Evolutionary conservation across 2,888 invertebrate species (phyloP).

Genomic region (Drosophila barbarae): DNA sequence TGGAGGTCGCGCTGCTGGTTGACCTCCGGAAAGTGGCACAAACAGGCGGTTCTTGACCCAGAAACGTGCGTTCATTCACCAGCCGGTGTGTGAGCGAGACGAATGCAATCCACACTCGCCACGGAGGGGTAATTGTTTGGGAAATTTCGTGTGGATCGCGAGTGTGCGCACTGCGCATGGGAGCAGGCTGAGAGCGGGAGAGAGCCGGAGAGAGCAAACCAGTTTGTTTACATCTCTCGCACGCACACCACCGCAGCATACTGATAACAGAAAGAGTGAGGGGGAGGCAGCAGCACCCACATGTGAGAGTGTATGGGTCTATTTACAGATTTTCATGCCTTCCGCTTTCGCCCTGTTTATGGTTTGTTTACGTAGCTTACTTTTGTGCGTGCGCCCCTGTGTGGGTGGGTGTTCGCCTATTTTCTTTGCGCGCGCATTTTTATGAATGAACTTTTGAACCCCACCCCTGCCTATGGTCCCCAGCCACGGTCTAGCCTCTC

Average conservation of each 20-base stretch:
- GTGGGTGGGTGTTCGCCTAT: constrained; percentile 39
- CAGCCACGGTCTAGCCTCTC: constrained; percentile 43
- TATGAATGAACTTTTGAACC: constrained; percentile 55
- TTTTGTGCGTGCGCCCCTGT: constrained; percentile 35
- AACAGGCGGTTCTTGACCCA: constrained; percentile 61
- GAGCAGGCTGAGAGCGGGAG: neutral
- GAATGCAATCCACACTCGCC: constrained; percentile 42
- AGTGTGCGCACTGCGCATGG: constrained; percentile 67
- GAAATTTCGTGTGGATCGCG: constrained; percentile 66
- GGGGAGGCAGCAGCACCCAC: constrained; percentile 1
- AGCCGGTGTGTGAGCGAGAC: constrained; percentile 54
- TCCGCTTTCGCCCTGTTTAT: constrained; percentile 37
- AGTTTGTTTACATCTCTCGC: constrained; percentile 47
- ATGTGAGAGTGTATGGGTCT: constrained; percentile 8
- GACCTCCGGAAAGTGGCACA: constrained; percentile 79
- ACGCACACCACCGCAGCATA: constrained; percentile 20
- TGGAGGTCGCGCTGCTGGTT: constrained; percentile 30
- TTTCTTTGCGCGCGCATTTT: constrained; percentile 56
- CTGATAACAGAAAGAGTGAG: neutral
- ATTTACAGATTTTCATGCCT: constrained; percentile 17
- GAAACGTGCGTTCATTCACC: constrained; percentile 68
- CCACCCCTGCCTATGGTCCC: neutral
- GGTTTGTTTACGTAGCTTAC: constrained; percentile 71
- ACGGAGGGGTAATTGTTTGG: constrained; percentile 76
- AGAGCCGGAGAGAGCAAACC: constrained; percentile 1